Evolutionary conservation across 2,113 vertebrate genomes (phyloP).

Genomic region (Prietella phreatophila): DNA sequence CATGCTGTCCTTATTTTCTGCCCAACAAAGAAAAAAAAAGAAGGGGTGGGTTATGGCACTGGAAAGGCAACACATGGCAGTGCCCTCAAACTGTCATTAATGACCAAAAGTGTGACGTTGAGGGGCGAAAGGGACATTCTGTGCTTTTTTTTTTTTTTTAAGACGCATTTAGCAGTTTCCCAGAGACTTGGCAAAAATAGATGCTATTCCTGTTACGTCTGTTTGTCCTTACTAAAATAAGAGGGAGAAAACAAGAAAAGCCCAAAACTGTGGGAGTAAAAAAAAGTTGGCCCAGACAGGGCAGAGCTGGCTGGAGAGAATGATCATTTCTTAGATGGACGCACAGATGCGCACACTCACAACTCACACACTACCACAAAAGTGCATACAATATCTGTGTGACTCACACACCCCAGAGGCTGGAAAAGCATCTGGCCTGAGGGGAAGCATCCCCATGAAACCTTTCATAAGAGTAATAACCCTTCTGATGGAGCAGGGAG

Average conservation of each 20-base stretch:
- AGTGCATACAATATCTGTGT: conserved; percentile 5
- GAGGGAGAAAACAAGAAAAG: conserved; percentile 17
- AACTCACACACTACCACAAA: conserved; percentile 14
- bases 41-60: conserved; percentile 7
- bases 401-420: conserved; percentile 44
- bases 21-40: conserved; percentile 34
- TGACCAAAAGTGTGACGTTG: conserved; percentile 29
- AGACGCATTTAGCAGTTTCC: conserved; percentile 37
- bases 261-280: conserved; percentile 6
- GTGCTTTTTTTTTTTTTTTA: conserved; percentile 1
- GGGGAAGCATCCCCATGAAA: conserved; percentile 33
- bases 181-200: conserved; percentile 13
- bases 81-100: conserved; percentile 38
- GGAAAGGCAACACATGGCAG: conserved; percentile 34
- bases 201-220: conserved; percentile 32
- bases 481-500: conserved; percentile 27
- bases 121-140: conserved; percentile 24
- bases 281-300: conserved; percentile 31
- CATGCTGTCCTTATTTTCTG: conserved; percentile 45
- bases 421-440: conserved; percentile 39
- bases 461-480: conserved; percentile 43
- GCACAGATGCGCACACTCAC: neutral
- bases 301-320: conserved; percentile 31
- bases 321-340: conserved; percentile 43
- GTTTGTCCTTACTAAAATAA: neutral